Conservation (phyloP, 1,140 invertebrate species). For the Drosophila melanogaster region Release_6_plus_ISO1_MT NT_033779.5:16415501-16416000, state of each 20-base stretch:
- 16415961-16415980: conserved; percentile 70
- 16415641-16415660: conserved; percentile 77
- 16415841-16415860: conserved; percentile 53
- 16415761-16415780: conserved; percentile 29
- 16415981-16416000: conserved; percentile 30
- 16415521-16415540: conserved; percentile 48
- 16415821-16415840: conserved; percentile 40
- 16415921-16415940: conserved; percentile 18
- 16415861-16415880: conserved; percentile 78
- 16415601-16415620: conserved; percentile 4
- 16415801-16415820: conserved; percentile 82
- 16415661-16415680: conserved; percentile 28
- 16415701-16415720: conserved; percentile 78
- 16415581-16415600: conserved; percentile 69
- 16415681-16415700: conserved; percentile 57
- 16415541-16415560: conserved; percentile 45
- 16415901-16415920: conserved; percentile 3
- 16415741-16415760: conserved; percentile 20
- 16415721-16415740: conserved; percentile 58
- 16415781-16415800: conserved; percentile 67
- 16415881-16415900: conserved; percentile 40
- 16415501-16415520: conserved; percentile 54
- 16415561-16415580: conserved; percentile 71
- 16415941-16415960: conserved; percentile 68
- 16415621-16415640: conserved; percentile 68